Evolutionary conservation across 2,888 invertebrate species (phyloP).

Genomic region (Rotaria sp.): DNA sequence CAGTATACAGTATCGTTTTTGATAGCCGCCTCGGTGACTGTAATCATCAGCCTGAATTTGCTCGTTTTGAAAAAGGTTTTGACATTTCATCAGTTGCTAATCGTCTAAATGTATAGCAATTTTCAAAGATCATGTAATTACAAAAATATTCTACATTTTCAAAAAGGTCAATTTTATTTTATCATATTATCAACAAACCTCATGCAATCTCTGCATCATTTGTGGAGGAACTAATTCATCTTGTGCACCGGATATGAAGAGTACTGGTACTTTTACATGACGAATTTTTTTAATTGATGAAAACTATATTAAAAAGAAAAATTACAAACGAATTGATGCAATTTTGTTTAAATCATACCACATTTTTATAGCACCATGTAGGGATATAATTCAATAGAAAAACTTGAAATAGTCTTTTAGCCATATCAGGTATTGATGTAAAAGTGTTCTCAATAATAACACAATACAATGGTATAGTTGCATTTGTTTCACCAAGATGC

Average conservation of each 20-base stretch:
- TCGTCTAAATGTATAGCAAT: too few relatives aligned
- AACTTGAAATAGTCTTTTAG: conserved; percentile 71
- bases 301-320: conserved; percentile 48
- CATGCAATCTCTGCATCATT: conserved; percentile 76
- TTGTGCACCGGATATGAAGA: conserved; percentile 78
- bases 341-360: conserved; percentile 60
- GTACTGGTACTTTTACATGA: conserved; percentile 67
- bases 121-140: too few relatives aligned
- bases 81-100: too few relatives aligned
- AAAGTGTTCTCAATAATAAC: conserved; percentile 87
- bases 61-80: too few relatives aligned
- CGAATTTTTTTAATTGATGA: conserved; percentile 64
- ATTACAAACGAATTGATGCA: neutral
- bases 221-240: conserved; percentile 79
- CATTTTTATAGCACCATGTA: conserved; percentile 77
- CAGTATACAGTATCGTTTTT: too few relatives aligned
- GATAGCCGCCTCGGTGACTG: too few relatives aligned
- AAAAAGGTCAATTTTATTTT: too few relatives aligned
- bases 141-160: too few relatives aligned
- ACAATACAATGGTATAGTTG: neutral
- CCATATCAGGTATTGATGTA: conserved; percentile 86
- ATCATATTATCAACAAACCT: conserved; percentile 47
- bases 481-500: neutral
- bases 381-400: conserved; percentile 68
- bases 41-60: too few relatives aligned